Conservation (phyloP, 2,888 invertebrate genomes). For the Parnassius glacialis region DNA sequence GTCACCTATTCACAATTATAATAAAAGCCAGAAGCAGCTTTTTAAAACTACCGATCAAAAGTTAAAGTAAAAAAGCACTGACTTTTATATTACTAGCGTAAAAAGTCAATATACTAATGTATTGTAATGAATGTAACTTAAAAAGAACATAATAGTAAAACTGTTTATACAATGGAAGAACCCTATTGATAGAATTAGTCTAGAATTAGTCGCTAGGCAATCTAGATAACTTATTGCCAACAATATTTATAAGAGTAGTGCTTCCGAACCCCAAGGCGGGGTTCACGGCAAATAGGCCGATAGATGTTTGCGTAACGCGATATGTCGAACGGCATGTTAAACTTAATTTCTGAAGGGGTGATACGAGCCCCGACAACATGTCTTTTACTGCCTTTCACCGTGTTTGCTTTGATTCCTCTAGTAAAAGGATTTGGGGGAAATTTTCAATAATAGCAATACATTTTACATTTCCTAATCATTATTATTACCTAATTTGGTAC, state of each 20-base stretch:
- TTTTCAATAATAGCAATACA: constrained; percentile 11
- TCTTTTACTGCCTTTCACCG: constrained; percentile 63
- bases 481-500: background rate
- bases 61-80: too few relatives aligned
- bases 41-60: too few relatives aligned
- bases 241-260: constrained; percentile 44
- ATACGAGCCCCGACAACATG: constrained; percentile 48
- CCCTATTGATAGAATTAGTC: too few relatives aligned
- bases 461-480: constrained; percentile 2
- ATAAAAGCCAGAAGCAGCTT: too few relatives aligned
- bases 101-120: too few relatives aligned
- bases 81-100: too few relatives aligned
- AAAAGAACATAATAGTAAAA: too few relatives aligned
- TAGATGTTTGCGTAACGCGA: constrained; percentile 61
- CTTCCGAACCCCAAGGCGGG: constrained; percentile 43
- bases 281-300: constrained; percentile 57
- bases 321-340: constrained; percentile 78
- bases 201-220: background rate
- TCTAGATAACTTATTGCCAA: constrained; percentile 41
- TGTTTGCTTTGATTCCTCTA: constrained; percentile 63
- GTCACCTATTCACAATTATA: too few relatives aligned
- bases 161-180: too few relatives aligned
- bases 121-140: too few relatives aligned
- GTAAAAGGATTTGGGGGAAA: constrained; percentile 37
- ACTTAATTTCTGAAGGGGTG: constrained; percentile 75